A percentile compares a stretch with the other conserved stretches of the same genome.
phyloP scores from a whole-genome alignment of 2,888 invertebrate genomes.

The Agrochola litura region DNA sequence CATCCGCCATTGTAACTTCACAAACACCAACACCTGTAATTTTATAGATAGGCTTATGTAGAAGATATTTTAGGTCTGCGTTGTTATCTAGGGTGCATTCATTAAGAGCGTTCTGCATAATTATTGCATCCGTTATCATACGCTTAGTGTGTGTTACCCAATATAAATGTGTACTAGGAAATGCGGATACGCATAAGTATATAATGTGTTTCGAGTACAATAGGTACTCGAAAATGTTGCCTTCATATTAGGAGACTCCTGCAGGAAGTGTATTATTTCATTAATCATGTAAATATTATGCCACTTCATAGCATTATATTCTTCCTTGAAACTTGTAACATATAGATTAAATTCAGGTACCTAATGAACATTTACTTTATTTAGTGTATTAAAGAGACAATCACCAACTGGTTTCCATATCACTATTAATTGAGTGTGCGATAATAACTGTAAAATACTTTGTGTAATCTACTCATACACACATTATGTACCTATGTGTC shows the following conservation, averaged over 20 bases:
- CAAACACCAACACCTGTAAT: constrained; percentile 64
- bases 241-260: not conserved
- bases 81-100: constrained; percentile 48
- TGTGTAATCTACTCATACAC: constrained; percentile 45
- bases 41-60: constrained; percentile 23
- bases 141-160: constrained; percentile 27
- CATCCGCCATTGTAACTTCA: constrained; percentile 80
- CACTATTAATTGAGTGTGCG: constrained; percentile 56
- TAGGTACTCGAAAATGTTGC: not conserved
- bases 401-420: constrained; percentile 58
- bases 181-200: not conserved
- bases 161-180: constrained; percentile 26
- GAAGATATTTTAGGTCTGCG: not conserved
- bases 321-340: constrained; percentile 2
- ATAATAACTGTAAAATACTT: constrained; percentile 50
- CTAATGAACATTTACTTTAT: constrained; percentile 3
- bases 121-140: constrained; percentile 57
- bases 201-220: no score
- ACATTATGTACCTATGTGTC: constrained; percentile 18
- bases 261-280: not conserved
- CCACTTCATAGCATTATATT: not conserved
- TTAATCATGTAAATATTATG: not conserved
- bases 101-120: constrained; percentile 38
- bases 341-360: not conserved
- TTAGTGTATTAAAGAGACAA: constrained; percentile 27